Conservation (phyloP, 2,797 vertebrate genomes). For the Forpus xanthops region DNA sequence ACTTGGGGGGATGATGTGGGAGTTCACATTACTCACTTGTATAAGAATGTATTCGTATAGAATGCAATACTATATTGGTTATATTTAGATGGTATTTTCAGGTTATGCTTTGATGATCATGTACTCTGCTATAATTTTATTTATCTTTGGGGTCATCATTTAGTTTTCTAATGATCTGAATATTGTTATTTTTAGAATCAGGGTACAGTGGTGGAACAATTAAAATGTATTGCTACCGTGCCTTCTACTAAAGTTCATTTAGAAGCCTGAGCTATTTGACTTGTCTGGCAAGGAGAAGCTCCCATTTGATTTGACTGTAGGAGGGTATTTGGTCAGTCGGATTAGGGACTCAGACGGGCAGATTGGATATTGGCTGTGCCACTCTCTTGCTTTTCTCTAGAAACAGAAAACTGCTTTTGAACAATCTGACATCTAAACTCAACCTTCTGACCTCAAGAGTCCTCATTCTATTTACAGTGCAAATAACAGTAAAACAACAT, state of each 20-base stretch:
- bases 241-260: neutral
- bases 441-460: neutral
- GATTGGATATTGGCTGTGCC: neutral
- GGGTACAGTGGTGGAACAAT: neutral
- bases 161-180: neutral
- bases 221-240: neutral
- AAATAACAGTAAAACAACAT: neutral
- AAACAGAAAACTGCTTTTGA: neutral
- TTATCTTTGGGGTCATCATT: neutral
- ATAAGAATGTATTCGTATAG: neutral
- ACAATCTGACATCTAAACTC: neutral
- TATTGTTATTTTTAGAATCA: neutral
- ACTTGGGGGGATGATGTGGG: neutral
- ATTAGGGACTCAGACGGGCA: neutral
- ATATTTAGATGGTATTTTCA: constrained; percentile 7
- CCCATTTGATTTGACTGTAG: neutral
- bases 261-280: neutral
- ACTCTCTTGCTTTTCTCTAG: neutral
- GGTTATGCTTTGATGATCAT: neutral
- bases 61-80: neutral
- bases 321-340: neutral
- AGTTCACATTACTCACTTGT: constrained; percentile 4
- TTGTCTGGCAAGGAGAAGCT: neutral
- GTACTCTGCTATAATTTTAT: neutral
- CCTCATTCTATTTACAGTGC: neutral